A percentile compares a stretch with the other conserved stretches of the same genome.
phyloP scores from a whole-genome alignment of 2,113 vertebrate species.

The Alces alces region DNA sequence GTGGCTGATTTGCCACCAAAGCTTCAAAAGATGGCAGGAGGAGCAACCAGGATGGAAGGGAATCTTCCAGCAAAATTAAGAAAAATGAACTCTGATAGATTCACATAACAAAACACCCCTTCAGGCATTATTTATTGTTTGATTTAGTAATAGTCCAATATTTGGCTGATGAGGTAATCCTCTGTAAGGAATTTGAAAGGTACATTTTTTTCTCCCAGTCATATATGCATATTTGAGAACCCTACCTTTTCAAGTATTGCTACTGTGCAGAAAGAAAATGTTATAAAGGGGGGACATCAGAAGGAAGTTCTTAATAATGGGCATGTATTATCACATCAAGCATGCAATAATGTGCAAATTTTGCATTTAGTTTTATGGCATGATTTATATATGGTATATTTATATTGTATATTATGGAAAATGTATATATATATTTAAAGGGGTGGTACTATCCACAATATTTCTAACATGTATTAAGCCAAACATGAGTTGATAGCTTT shows the following conservation, averaged over 20 bases:
- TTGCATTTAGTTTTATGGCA: slow-evolving; percentile 89
- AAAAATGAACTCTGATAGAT: slow-evolving; percentile 99
- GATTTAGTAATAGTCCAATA: slow-evolving; percentile 55
- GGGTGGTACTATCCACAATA: slow-evolving; percentile 52
- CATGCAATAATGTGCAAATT: slow-evolving; percentile 90
- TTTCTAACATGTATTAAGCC: slow-evolving; percentile 73
- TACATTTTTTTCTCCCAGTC: slow-evolving; percentile 71
- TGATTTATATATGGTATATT: slow-evolving; percentile 89
- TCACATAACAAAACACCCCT: slow-evolving; percentile 86
- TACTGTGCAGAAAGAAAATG: slow-evolving; percentile 77
- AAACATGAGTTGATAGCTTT: slow-evolving; percentile 67
- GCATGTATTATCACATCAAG: slow-evolving; percentile 90
- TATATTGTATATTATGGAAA: slow-evolving; percentile 84
- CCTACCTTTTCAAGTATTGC: slow-evolving; percentile 44
- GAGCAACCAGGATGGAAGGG: slow-evolving; percentile 89
- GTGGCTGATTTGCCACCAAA: slow-evolving; percentile 98
- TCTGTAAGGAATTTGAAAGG: slow-evolving; percentile 51
- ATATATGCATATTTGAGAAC: slow-evolving; percentile 71
- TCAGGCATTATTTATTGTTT: slow-evolving; percentile 49
- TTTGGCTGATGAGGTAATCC: slow-evolving; percentile 54
- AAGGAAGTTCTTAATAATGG: slow-evolving; percentile 82
- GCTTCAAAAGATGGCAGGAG: slow-evolving; percentile 93
- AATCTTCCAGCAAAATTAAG: slow-evolving; percentile 96
- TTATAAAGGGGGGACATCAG: slow-evolving; percentile 73
- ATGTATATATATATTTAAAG: slow-evolving; percentile 75